Base-by-base conservation (phyloP, 1,140 invertebrate genomes). In the Drosophila lacertosa region DNA sequence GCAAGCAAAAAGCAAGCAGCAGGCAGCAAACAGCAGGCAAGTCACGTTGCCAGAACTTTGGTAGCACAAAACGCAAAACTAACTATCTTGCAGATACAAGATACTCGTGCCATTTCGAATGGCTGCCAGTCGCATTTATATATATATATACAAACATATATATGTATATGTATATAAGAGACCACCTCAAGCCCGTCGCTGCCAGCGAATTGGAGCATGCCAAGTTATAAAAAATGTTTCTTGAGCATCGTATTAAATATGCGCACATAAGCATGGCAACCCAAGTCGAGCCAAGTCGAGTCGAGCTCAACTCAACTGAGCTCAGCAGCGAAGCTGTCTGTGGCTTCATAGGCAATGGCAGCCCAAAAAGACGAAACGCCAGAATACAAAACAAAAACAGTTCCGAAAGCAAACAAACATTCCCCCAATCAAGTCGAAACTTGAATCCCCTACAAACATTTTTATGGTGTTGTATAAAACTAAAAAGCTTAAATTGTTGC, bases 221-320 rank as follows among this genome's bases (percentile, higher is more conserved):
- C 82, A 76, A 88, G 82, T 74, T 88, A 74, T 88, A 89, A 82
- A 88, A 88, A 88, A 78, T 86, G 65, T 69, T 45, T 59, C 82
- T 88, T 69, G 58, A 81, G 81, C 82, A 70, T 74, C 64, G 75
- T 86, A 84, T 81, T 84, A 74, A 69, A 69, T 84, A 84, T 84
- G 81, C 76, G 76, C 76, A 86, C 81, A 84, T 80, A 84, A 84
- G 81, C 81, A 86, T 67, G 67, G 33, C 65, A 78, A 67, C 58
- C 60, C 59, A 44, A 40, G 20, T 47, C 40, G 55, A 60, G 24
- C 37, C 37, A 32, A 35, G 32, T 47, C 32, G 55, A 54, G 24
- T 29, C 40, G 50, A 37, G 32, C 18, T 33, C 47, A 45, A 32
- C 42, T 13, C 44, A 53, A 45, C 37, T 51, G 48, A 60, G 57